Percentiles rank a stretch among this genome's conserved stretches.
These are phyloP conservation scores for Sarcoramphus papa DNA, from an alignment of 2,797 vertebrate genomes.

Conservation along the genomic window DNA sequence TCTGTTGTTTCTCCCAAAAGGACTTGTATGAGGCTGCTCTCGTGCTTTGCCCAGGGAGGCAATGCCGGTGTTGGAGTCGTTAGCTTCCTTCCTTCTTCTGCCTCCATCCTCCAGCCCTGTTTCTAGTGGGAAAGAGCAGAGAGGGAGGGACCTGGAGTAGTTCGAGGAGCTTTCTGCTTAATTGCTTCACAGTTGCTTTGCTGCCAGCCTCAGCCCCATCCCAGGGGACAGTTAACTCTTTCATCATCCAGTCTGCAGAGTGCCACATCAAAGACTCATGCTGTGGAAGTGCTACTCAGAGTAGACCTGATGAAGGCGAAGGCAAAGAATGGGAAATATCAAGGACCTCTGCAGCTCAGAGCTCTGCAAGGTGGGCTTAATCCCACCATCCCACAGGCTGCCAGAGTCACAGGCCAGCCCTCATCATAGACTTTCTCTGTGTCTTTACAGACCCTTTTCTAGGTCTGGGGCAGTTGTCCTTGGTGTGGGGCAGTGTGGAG, in stretches of 20 bases:
- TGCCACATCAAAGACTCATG: neutral
- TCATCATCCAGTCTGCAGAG: neutral
- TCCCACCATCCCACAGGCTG: neutral
- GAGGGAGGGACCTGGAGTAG: neutral
- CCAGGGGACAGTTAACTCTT: neutral
- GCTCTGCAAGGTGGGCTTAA: neutral
- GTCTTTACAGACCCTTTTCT: neutral
- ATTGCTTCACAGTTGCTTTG: neutral
- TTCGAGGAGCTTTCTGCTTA: neutral
- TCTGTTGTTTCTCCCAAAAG: neutral
- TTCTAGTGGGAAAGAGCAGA: neutral
- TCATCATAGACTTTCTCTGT: neutral
- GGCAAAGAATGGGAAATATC: neutral
- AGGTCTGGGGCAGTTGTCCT: neutral
- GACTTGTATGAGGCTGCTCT: neutral
- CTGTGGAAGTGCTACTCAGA: neutral
- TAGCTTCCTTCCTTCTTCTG: neutral
- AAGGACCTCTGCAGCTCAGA: neutral
- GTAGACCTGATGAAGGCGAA: neutral
- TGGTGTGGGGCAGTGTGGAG: neutral
- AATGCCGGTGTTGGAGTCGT: neutral
- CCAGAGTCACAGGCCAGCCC: neutral
- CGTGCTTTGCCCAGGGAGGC: neutral
- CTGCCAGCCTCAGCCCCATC: neutral
- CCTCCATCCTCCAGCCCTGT: neutral